These are phyloP conservation scores for Sciurus carolinensis DNA, from an alignment of 2,797 vertebrate genomes.

Conservation along the genomic window DNA sequence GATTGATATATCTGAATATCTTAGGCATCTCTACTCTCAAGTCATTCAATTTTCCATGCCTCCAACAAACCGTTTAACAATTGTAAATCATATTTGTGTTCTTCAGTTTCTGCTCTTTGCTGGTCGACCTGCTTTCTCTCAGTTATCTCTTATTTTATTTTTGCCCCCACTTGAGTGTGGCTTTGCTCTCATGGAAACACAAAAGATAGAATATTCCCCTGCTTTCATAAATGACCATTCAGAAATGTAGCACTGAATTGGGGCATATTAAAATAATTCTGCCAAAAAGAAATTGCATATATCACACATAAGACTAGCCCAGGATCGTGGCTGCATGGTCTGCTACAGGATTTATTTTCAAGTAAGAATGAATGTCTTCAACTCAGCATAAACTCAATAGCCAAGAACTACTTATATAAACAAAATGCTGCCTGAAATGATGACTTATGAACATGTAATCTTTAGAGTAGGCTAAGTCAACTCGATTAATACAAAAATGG, in stretches of 20 bases:
- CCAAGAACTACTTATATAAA: neutral
- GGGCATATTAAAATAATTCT: neutral
- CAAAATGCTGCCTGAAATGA: neutral
- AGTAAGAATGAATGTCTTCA: neutral
- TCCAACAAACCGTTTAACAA: neutral
- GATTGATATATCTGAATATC: neutral
- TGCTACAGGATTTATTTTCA: neutral
- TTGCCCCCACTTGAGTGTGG: neutral
- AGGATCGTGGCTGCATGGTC: neutral
- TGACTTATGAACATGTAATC: neutral
- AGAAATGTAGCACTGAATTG: neutral
- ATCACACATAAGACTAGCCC: neutral
- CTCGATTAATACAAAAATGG: neutral
- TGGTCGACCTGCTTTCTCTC: neutral
- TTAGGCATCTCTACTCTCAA: neutral
- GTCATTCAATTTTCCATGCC: neutral
- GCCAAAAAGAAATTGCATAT: neutral
- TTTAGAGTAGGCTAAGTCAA: neutral
- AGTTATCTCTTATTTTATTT: slow-evolving; percentile 20
- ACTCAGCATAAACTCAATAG: neutral
- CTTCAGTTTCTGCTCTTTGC: neutral
- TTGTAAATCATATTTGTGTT: neutral
- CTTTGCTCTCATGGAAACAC: neutral
- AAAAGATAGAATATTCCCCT: neutral
- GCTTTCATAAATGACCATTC: neutral